Evolutionary conservation across 1,140 invertebrate species (phyloP), one percentile per base, ranked within the genome.

Genomic region (Drosophila sulfurigaster): DNA sequence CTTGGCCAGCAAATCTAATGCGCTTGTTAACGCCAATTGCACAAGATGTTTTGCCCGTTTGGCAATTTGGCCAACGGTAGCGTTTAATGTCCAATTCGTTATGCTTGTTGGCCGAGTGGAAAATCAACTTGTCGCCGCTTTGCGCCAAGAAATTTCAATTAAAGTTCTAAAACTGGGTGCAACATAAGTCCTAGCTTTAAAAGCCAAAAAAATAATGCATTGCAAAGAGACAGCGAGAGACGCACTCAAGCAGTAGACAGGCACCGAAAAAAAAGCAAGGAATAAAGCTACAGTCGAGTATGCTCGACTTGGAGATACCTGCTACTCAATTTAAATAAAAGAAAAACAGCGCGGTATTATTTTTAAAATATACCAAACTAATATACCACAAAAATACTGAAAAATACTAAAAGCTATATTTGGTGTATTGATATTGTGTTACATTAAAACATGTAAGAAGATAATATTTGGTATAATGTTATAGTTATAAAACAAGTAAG

Each of bases 21-120:
- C 83, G 83, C 83, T 87, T 87, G 83, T 87, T 88, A 87, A 87
- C 83, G 83, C 83, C 83, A 88, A 88, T 79, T 85, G 81, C 69
- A 71, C 78, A 65, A 69, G 73, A 75, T 78, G 81, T 65, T 81
- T 68, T 72, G 71, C 70, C 70, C 52, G 64, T 46, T 86, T 71
- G 78, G 78, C 82, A 86, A 86, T 86, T 86, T 87, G 83, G 83
- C 85, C 85, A 89, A 89, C 85, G 85, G 85, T 89, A 89, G 85
- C 85, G 75, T 89, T 89, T 89, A 89, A 89, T 89, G 85, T 89
- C 85, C 85, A 89, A 89, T 89, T 89, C 85, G 85, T 81, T 88
- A 89, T 75, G 80, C 78, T 25, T 72, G 65, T 62, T 60, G 52
- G 67, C 60, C 57, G 49, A 81, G 85, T 89, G 81, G 85, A 83